phyloP scores from a whole-genome alignment of 2,113 vertebrate species.

The Misgurnus anguillicaudatus region DNA sequence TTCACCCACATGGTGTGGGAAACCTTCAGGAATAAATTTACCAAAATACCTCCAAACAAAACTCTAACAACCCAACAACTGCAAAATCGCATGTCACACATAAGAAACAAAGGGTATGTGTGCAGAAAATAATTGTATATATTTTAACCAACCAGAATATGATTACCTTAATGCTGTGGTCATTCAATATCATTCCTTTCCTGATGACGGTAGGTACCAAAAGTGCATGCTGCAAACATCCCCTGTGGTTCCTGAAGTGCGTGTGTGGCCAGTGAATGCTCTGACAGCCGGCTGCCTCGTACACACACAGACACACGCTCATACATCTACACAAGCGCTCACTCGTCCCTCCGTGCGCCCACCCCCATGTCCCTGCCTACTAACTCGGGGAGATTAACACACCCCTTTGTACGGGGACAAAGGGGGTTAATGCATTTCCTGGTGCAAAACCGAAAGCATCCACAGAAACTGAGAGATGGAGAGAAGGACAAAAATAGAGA shows the following conservation, averaged over 20 bases:
- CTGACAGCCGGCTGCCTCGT: slow-evolving; percentile 19
- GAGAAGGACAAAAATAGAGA: background rate
- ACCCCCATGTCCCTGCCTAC: slow-evolving; percentile 33
- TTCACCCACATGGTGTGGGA: slow-evolving; percentile 21
- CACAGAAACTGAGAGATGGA: slow-evolving; percentile 11
- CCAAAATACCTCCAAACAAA: background rate
- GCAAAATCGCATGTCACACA: background rate
- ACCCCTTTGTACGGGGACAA: slow-evolving; percentile 77
- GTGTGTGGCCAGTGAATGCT: slow-evolving; percentile 29
- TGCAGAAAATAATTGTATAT: background rate
- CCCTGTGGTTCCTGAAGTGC: background rate
- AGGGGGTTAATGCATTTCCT: slow-evolving; percentile 73
- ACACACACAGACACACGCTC: slow-evolving; percentile 20
- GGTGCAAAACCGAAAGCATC: slow-evolving; percentile 44
- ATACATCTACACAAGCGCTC: background rate
- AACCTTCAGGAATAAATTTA: background rate
- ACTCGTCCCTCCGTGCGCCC: slow-evolving; percentile 7
- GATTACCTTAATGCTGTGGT: slow-evolving; percentile 22
- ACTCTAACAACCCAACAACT: background rate
- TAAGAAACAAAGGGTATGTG: background rate
- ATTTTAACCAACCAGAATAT: background rate
- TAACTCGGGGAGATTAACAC: slow-evolving; percentile 73
- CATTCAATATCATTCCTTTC: background rate
- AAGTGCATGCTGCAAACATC: slow-evolving; percentile 15
- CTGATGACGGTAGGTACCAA: slow-evolving; percentile 5